These are phyloP conservation scores for Sylvia borin DNA, from an alignment of 2,797 vertebrate species.

Conservation along the genomic window DNA sequence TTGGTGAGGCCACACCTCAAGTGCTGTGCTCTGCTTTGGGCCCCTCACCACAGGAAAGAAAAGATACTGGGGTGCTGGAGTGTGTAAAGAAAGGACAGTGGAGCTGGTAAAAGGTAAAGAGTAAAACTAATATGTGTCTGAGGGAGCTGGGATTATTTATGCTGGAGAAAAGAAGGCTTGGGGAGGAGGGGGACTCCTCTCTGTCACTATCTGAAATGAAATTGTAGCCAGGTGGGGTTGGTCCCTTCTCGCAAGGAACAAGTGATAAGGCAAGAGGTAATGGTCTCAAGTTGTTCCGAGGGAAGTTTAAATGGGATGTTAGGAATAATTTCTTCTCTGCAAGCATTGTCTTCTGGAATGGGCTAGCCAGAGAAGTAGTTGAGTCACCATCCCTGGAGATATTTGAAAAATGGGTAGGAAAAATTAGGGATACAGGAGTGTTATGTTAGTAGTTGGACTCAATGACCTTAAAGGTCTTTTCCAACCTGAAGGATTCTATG, in stretches of 20 bases:
- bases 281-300: background rate
- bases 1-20: fast-evolving
- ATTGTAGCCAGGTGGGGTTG: fast-evolving
- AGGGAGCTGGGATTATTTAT: background rate
- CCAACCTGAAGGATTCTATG: background rate
- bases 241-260: background rate
- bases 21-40: background rate
- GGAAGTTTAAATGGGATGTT: background rate
- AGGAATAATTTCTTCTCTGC: background rate
- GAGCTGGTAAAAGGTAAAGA: background rate
- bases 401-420: background rate
- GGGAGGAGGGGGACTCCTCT: fast-evolving
- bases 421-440: fast-evolving
- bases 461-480: background rate
- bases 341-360: background rate
- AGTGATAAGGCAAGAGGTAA: background rate
- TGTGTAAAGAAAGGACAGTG: background rate
- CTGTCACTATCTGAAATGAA: background rate
- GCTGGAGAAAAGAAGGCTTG: background rate
- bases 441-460: background rate
- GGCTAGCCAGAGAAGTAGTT: background rate
- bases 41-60: background rate
- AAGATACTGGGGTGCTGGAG: too few relatives aligned
- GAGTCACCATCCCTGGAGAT: background rate
- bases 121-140: background rate